Conservation (phyloP, 2,888 invertebrate genomes). For the Spodoptera exigua region DNA sequence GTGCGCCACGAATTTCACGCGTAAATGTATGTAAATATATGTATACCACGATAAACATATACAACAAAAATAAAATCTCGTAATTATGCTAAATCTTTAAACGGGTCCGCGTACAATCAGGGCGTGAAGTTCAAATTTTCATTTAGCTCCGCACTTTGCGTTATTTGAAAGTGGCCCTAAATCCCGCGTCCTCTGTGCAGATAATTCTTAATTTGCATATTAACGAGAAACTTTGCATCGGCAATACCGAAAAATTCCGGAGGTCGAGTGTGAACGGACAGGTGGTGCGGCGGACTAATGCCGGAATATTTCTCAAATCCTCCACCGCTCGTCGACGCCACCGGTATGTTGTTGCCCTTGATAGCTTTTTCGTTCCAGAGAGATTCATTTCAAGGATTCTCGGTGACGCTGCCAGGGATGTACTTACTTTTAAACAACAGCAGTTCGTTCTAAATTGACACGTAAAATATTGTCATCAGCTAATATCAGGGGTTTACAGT, state of each 20-base stretch:
- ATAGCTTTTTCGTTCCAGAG: conserved; percentile 58
- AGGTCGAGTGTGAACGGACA: conserved; percentile 83
- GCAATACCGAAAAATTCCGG: conserved; percentile 83
- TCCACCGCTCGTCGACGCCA: conserved; percentile 50
- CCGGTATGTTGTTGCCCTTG: conserved; percentile 59
- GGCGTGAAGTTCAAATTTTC: conserved; percentile 79
- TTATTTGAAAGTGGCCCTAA: conserved; percentile 80
- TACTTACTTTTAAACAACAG: conserved; percentile 14
- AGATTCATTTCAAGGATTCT: conserved; percentile 44
- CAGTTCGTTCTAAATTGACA: neutral
- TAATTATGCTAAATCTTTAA: conserved; percentile 83
- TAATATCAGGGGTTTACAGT: too few species aligned
- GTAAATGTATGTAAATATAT: conserved; percentile 75
- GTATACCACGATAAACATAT: conserved; percentile 71
- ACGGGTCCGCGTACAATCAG: conserved; percentile 77
- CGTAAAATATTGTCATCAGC: too few species aligned
- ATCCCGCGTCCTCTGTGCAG: conserved; percentile 79
- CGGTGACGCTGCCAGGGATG: conserved; percentile 14
- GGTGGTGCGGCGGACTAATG: conserved; percentile 76
- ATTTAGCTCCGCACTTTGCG: conserved; percentile 72
- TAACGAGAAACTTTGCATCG: conserved; percentile 88
- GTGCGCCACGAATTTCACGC: conserved; percentile 69
- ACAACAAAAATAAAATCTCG: conserved; percentile 75
- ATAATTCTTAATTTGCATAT: conserved; percentile 88
- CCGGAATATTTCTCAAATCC: conserved; percentile 77